These are phyloP conservation scores for Tragelaphus imberbis DNA, from an alignment of 2,113 vertebrate genomes.

Conservation along the genomic window DNA sequence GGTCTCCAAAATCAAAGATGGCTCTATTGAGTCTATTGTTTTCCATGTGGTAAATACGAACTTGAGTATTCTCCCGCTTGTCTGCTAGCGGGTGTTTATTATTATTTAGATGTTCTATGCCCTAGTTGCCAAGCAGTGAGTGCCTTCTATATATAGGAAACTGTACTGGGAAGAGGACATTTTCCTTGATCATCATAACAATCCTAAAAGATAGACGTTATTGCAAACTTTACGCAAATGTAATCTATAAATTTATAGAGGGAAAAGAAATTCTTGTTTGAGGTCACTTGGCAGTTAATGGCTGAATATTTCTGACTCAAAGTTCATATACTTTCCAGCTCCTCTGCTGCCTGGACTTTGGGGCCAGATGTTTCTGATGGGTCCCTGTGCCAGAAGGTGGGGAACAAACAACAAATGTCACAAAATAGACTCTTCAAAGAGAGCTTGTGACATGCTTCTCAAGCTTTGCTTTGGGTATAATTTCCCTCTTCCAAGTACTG, in stretches of 20 bases:
- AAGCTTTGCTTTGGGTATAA: background rate
- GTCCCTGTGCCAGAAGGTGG: background rate
- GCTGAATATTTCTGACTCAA: background rate
- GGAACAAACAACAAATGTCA: background rate
- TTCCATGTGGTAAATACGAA: background rate
- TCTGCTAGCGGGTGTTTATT: background rate
- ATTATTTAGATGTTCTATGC: background rate
- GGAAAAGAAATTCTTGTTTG: background rate
- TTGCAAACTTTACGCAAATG: background rate
- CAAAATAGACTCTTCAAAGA: background rate
- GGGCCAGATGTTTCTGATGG: background rate
- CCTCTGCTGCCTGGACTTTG: background rate
- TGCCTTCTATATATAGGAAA: background rate
- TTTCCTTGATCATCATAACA: background rate
- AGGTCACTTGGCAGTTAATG: background rate
- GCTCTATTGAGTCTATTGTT: background rate
- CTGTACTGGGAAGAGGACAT: background rate
- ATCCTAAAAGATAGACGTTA: background rate
- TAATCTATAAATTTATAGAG: background rate
- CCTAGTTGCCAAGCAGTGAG: background rate
- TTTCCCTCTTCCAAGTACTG: background rate
- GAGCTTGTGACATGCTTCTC: background rate
- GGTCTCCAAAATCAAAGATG: background rate
- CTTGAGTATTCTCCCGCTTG: background rate
- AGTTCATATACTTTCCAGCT: background rate